Evolutionary conservation across 2,113 vertebrate species (phyloP), one percentile per base, ranked within the genome.

Genomic region (Lucifuga dentata): DNA sequence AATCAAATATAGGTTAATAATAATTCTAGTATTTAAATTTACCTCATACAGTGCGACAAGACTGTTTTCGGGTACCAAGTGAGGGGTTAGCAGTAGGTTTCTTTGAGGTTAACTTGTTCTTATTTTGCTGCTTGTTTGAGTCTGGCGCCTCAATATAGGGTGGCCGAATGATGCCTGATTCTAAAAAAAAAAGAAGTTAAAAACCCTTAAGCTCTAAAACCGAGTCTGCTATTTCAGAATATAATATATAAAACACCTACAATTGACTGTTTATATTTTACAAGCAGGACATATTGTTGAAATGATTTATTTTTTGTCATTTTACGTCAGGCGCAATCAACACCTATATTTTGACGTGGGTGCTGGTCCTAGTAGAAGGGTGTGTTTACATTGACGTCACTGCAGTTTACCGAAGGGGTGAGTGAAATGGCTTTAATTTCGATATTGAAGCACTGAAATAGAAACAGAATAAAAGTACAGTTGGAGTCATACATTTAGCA

Each of bases 331-430:
- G 86, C 83, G 26, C 38, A 0, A 5, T 5, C 41, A 70, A 26
- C 75, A 68, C 48, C 86, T 76, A 43, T 70, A 52, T 43, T 41
- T 68, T 84, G 76, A 78, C 65, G 70, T 79, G 1, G n/a, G n/a
- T 15, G 0, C 7, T 10, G 82, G 86, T 86, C 88, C 65, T 84
- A 0, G 19, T 11, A 6, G 11, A n/a, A 84, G 70, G 86, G 81
- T 61, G 86, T 84, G 85, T 88, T 90, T 88, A 88, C 76, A 16
- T 50, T 40, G 41, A 83, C 86, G 85, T 89, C 85, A 87, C 56
- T 73, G 24, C 64, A 46, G 48, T 68, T 82, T 58, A 32, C 23
- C 56, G 46, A 70, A 26, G 49, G 53, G 80, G 81, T 87, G 45
- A 85, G 80, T 53, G 16, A 58, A 69, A 16, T 76, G 35, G 51